Evolutionary conservation across 1,140 invertebrate genomes (phyloP).

Genomic region (Parasteatoda tepidariorum): DNA sequence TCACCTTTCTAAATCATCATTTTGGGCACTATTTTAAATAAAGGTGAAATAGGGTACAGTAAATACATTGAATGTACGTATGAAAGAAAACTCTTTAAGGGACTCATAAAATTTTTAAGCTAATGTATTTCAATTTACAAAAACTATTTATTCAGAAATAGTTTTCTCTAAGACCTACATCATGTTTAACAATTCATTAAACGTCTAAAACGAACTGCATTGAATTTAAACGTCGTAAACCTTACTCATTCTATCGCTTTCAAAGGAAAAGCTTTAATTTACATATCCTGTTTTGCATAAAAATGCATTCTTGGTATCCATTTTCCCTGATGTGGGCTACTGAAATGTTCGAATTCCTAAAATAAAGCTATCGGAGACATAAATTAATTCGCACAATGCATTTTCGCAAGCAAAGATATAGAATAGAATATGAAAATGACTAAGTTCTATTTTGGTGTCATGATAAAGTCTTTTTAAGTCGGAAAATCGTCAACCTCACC

Average conservation of each 20-base stretch:
- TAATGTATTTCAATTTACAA: too few relatives aligned
- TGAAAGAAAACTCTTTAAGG: too few relatives aligned
- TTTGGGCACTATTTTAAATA: too few relatives aligned
- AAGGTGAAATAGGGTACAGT: too few relatives aligned
- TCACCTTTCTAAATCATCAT: too few relatives aligned
- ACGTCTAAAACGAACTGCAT: too few relatives aligned
- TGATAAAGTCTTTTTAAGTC: slow-evolving; percentile 17
- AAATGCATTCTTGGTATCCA: not conserved
- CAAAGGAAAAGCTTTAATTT: not conserved
- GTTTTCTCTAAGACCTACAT: too few relatives aligned
- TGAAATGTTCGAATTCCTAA: not conserved
- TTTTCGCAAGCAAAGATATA: not conserved
- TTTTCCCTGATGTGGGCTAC: not conserved
- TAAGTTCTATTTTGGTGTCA: not conserved
- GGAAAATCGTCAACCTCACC: not conserved
- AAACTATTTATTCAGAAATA: too few relatives aligned
- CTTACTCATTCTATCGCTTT: not conserved
- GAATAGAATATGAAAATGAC: not conserved
- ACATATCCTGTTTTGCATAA: not conserved
- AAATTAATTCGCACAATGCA: not conserved
- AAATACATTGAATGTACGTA: too few relatives aligned
- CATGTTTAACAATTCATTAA: too few relatives aligned
- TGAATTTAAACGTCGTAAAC: not conserved
- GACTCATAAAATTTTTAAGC: too few relatives aligned
- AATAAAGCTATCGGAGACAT: not conserved